These are phyloP conservation scores for Dendronephthya gigantea DNA, from an alignment of 64 coral and sea anemone genomes.

Conservation along the genomic window DNA sequence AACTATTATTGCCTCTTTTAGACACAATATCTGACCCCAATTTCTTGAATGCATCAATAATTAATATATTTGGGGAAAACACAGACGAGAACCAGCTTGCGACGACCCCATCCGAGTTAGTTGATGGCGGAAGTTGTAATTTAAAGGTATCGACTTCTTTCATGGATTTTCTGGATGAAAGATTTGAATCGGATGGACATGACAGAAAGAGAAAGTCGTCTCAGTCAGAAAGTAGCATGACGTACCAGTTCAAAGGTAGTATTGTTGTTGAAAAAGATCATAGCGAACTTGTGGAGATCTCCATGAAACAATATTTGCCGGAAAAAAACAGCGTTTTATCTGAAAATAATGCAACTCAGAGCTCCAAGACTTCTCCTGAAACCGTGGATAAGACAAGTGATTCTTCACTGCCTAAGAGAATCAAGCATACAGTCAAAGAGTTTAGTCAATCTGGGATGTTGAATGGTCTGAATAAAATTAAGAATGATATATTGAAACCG, in stretches of 20 bases:
- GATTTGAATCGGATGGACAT: background rate
- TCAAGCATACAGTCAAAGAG: background rate
- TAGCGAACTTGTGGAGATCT: background rate
- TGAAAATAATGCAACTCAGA: too few relatives aligned
- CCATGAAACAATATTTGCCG: background rate
- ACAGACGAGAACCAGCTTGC: background rate
- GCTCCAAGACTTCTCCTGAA: too few relatives aligned
- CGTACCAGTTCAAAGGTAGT: background rate
- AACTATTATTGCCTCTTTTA: slow-evolving; percentile 46
- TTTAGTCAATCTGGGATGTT: background rate
- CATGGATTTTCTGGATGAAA: background rate
- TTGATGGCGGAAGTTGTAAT: background rate
- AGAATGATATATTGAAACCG: background rate
- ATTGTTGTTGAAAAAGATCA: background rate
- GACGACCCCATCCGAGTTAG: background rate
- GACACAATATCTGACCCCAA: slow-evolving; percentile 57
- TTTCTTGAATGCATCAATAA: slow-evolving; percentile 61
- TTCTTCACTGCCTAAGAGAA: background rate
- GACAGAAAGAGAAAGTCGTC: background rate
- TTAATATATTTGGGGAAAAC: slow-evolving; percentile 33
- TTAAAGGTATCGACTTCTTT: background rate
- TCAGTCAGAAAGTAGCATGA: background rate
- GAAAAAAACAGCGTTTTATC: background rate
- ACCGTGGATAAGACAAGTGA: background rate
- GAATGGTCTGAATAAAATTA: background rate